phyloP scores from a whole-genome alignment of 2,797 vertebrate genomes.

The Syngnathus rostellatus region DNA sequence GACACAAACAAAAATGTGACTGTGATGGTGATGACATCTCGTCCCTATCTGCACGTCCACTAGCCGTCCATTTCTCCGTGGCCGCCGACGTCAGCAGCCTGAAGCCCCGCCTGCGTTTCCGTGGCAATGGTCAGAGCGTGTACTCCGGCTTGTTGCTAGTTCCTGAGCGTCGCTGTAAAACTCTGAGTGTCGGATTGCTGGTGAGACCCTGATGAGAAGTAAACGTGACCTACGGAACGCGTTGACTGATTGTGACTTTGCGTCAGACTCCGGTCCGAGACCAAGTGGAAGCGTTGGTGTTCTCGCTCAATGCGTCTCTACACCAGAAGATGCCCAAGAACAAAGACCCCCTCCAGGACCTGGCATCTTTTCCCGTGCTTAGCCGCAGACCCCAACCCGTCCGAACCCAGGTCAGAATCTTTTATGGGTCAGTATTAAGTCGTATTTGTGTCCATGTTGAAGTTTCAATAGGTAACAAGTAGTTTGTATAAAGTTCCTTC shows the following conservation, averaged over 20 bases:
- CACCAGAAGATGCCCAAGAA: slow-evolving; percentile 23
- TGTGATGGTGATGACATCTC: neutral
- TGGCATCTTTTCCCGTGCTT: slow-evolving; percentile 40
- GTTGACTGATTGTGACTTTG: neutral
- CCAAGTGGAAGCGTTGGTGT: slow-evolving; percentile 50
- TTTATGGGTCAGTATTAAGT: slow-evolving; percentile 1
- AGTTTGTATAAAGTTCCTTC: neutral
- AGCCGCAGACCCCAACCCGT: slow-evolving; percentile 22
- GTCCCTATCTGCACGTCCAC: neutral
- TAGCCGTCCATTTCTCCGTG: slow-evolving; percentile 37
- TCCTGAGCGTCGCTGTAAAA: slow-evolving; percentile 18
- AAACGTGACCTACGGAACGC: neutral
- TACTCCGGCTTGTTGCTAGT: slow-evolving; percentile 27
- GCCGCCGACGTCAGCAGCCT: slow-evolving; percentile 35
- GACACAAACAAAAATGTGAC: neutral
- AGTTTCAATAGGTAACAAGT: neutral
- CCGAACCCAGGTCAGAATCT: slow-evolving; percentile 41
- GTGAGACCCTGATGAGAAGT: slow-evolving; percentile 26
- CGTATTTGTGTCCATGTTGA: too few relatives aligned
- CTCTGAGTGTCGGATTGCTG: slow-evolving; percentile 26
- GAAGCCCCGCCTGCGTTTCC: slow-evolving; percentile 44
- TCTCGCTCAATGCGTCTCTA: slow-evolving; percentile 41
- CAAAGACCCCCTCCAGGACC: slow-evolving; percentile 12
- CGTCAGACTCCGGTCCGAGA: slow-evolving; percentile 30
- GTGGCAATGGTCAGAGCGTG: slow-evolving; percentile 8